Evolutionary conservation across 2,113 vertebrate genomes (phyloP).

Genomic region (Pampusana beccarii): DNA sequence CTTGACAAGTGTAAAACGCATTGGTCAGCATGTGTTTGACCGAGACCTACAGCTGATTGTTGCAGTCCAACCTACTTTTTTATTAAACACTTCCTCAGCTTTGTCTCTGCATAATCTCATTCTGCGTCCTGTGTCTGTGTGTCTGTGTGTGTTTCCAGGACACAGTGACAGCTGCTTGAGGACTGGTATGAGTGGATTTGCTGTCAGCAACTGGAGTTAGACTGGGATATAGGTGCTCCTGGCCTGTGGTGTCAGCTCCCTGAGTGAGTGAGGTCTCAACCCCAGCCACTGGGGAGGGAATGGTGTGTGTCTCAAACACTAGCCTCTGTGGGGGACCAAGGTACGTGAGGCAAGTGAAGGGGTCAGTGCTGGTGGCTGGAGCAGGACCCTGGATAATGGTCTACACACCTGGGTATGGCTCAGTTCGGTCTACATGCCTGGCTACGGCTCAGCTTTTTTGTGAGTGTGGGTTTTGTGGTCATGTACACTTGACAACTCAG

Average conservation of each 20-base stretch:
- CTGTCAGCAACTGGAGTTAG: not conserved
- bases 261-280: not conserved
- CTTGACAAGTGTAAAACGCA: not conserved
- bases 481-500: not conserved
- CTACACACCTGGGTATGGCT: not conserved
- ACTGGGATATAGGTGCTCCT: fast-evolving
- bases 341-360: fast-evolving
- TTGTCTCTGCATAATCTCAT: not conserved
- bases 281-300: not conserved
- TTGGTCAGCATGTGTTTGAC: fast-evolving
- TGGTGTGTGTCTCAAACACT: not conserved
- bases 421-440: not conserved
- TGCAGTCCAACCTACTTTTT: not conserved
- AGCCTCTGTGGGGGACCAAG: fast-evolving
- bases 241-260: not conserved
- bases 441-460: not conserved
- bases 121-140: not conserved
- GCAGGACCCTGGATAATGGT: not conserved
- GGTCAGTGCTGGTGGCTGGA: fast-evolving
- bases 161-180: not conserved
- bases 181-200: not conserved
- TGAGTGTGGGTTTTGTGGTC: not conserved
- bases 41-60: no score
- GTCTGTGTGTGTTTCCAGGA: not conserved
- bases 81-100: not conserved